Base-by-base conservation (phyloP, 1,140 invertebrate species). In the Drosophila pseudoananassae region DNA sequence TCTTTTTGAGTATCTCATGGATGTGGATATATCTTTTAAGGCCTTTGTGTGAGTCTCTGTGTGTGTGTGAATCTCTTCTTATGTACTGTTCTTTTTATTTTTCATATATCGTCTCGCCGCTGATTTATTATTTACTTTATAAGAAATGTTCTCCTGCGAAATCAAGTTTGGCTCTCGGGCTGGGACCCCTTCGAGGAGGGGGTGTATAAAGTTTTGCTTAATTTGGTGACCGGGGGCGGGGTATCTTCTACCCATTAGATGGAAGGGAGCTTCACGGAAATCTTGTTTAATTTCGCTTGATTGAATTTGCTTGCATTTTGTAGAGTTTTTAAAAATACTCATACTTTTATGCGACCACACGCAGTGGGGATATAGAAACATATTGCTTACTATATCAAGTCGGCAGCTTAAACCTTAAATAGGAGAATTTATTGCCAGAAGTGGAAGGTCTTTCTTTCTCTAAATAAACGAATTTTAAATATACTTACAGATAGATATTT, bases 91-190 rank as follows among this genome's bases (percentile, higher is more conserved):
- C 47, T 47, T 51, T 46, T 72, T 45, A 20, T 20, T 66, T 70
- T 75, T 70, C 71, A 75, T 78, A 79, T 84, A 78, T 79, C 59
- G 80, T 84, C 65, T 84, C 53, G 70, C 33, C 76, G 65, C 80
- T 84, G 80, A 83, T 83, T 83, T 83, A 83, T 83, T 83, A 83
- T 83, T 83, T 83, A 83, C 80, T 83, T 83, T 79, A 76, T 70
- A 83, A 66, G 69, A 76, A 71, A 80, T 76, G 60, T 69, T 69
- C 66, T 49, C 52, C 66, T 76, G 52, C 57, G 27, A 68, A 75
- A 60, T 76, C 56, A 70, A 69, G 51, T 72, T 74, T 74, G 49
- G 57, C 38, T 51, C 36, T 54, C 53, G 31, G 63, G 50, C 10
- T 43, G 40, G 12, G 31, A 68, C 45, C 23, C 1, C 23, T 25